Evolutionary conservation across 2,888 invertebrate species (phyloP).

Genomic region (Macropis europaea): DNA sequence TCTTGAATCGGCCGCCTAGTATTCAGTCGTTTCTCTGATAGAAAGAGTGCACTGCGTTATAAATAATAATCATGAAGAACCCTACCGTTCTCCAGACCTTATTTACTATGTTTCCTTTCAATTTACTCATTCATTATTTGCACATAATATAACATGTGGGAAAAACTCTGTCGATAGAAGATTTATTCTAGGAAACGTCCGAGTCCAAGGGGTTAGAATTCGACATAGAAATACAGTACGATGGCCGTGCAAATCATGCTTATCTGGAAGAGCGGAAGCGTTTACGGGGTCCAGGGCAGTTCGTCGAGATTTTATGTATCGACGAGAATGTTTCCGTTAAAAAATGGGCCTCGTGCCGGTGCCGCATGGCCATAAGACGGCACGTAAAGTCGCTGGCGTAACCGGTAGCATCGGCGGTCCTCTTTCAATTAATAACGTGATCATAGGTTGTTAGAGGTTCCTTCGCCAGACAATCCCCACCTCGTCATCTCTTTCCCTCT

Average conservation of each 20-base stretch:
- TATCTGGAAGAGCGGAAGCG: slow-evolving; percentile 12
- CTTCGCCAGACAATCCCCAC: slow-evolving; percentile 65
- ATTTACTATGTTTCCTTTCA: too few relatives aligned
- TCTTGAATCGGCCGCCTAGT: too few relatives aligned
- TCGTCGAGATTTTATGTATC: slow-evolving; percentile 44
- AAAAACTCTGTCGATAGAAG: too few relatives aligned
- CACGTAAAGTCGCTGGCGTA: slow-evolving; percentile 68
- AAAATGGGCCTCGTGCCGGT: slow-evolving; percentile 60
- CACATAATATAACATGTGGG: too few relatives aligned
- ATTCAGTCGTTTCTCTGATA: too few relatives aligned
- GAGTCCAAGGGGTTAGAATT: too few relatives aligned
- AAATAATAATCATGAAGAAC: too few relatives aligned
- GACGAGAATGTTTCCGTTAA: slow-evolving; percentile 61
- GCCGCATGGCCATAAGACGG: slow-evolving; percentile 60
- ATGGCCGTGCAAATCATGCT: neutral
- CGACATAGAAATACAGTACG: neutral
- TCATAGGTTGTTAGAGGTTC: slow-evolving; percentile 75
- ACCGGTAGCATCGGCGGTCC: slow-evolving; percentile 76
- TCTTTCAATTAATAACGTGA: slow-evolving; percentile 79
- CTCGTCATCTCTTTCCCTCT: slow-evolving; percentile 46
- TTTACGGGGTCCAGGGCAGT: neutral
- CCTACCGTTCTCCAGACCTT: too few relatives aligned
- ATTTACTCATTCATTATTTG: too few relatives aligned
- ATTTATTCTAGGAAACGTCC: too few relatives aligned
- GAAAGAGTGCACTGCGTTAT: too few relatives aligned